Percentiles rank a stretch among this genome's conserved stretches.
Conservation (phyloP, 2,888 invertebrate genomes). For the Acleris sparsana region DNA sequence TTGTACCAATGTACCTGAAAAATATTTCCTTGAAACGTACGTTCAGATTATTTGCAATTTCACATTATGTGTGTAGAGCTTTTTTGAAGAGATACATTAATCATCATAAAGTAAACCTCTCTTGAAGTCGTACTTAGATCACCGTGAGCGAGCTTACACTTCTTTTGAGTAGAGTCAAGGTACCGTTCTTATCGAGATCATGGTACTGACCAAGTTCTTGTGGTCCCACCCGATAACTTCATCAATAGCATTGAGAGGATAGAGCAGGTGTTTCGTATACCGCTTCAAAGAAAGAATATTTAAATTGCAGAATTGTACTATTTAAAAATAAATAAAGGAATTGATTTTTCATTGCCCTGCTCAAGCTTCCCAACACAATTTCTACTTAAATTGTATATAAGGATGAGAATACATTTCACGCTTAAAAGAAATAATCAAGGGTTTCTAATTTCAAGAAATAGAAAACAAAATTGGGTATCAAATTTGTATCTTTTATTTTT, state of each 20-base stretch:
- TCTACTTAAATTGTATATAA: slow-evolving; percentile 27
- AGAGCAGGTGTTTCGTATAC: slow-evolving; percentile 26
- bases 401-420: slow-evolving; percentile 27
- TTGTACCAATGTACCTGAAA: too few relatives aligned
- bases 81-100: slow-evolving; percentile 20
- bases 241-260: slow-evolving; percentile 22
- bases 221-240: slow-evolving; percentile 11
- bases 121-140: background rate
- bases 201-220: background rate
- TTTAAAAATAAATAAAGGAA: slow-evolving; percentile 24
- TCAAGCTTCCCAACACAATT: slow-evolving; percentile 26
- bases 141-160: background rate
- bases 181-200: background rate
- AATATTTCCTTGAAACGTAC: slow-evolving; percentile 12
- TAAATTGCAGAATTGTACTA: slow-evolving; percentile 21
- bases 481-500: background rate
- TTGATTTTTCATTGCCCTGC: slow-evolving; percentile 15
- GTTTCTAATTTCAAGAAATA: background rate
- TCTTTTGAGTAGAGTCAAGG: background rate
- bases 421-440: slow-evolving; percentile 22
- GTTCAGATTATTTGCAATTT: slow-evolving; percentile 25
- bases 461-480: background rate
- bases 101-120: slow-evolving; percentile 1
- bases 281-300: slow-evolving; percentile 14
- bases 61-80: slow-evolving; percentile 33